Base-by-base conservation (phyloP, 2,113 vertebrate genomes). In the Lagopus muta region DNA sequence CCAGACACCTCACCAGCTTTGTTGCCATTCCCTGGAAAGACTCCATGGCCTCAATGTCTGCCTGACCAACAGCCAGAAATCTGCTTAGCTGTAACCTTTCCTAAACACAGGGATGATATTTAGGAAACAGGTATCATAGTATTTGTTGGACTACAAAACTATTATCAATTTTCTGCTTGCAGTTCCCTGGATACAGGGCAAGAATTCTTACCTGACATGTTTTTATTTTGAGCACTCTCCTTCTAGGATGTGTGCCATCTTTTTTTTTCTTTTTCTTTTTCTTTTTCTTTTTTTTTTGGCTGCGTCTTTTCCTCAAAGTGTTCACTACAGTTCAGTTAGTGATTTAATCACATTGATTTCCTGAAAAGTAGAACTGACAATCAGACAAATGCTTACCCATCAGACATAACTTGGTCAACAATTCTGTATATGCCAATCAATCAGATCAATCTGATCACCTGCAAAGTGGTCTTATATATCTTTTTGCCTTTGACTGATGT, bases 301-400 rank as follows among this genome's bases (percentile, higher is more conserved):
- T 83, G 67, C 62, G 3, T 42, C 27, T 82, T 71, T 10, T 65
- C 28, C 24, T 86, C 40, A n/a, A 47, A 58, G 16, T 27, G 14
- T 45, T 81, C 64, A n/a, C 61, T 72, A 5, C 27, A 86, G 88
- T 52, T 80, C 71, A 72, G 36, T 27, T 13, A 42, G 34, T 36
- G 69, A 43, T 62, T 76, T 75, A 85, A 72, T 75, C 28, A 22
- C 38, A 34, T 60, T 13, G 2, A 85, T 58, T 82, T 8, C 11
- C 48, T 11, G n/a, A 25, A 48, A 64, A 65, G n/a, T 94, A 94
- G 96, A 95, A 79, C 38, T 79, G 91, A 72, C 86, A 93, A 47
- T 74, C 70, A 86, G 66, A 90, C 45, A 93, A 93, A 75, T 54
- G 73, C 11, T 91, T 54, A 94, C 52, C 67, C 62, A 92, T 85